A percentile compares a stretch with the other conserved stretches of the same genome.
phyloP scores from a whole-genome alignment of 2,113 vertebrate species.

The Pipa parva region DNA sequence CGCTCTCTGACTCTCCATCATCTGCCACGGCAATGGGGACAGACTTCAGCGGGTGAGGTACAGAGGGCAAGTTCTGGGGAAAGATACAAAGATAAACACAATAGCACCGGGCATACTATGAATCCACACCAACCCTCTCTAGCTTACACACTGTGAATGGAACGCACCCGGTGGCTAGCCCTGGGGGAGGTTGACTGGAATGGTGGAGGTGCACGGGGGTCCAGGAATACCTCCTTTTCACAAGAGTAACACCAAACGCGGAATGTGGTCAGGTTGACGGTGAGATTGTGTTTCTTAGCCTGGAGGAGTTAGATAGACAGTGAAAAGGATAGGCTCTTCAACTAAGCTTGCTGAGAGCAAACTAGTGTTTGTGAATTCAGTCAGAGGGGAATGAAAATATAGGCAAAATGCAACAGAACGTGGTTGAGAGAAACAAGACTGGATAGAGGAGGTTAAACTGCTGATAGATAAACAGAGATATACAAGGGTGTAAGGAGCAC shows the following conservation, averaged over 20 bases:
- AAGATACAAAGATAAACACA: background rate
- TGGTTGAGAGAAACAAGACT: too few relatives aligned
- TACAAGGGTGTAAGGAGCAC: too few relatives aligned
- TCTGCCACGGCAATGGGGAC: slow-evolving; percentile 94
- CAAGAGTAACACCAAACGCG: slow-evolving; percentile 95
- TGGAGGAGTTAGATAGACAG: slow-evolving; percentile 44
- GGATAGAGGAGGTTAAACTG: too few relatives aligned
- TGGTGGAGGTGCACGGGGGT: slow-evolving; percentile 62
- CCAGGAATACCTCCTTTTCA: slow-evolving; percentile 91
- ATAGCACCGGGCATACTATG: slow-evolving; percentile 4
- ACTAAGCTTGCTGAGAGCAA: too few relatives aligned
- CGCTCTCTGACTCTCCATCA: slow-evolving; percentile 90
- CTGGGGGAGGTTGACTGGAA: background rate
- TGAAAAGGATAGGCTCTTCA: too few relatives aligned
- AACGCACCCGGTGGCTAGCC: slow-evolving; percentile 68
- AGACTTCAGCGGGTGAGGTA: slow-evolving; percentile 73
- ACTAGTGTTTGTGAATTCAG: too few relatives aligned
- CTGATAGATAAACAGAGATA: too few relatives aligned
- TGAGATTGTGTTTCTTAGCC: slow-evolving; percentile 91
- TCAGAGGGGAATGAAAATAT: background rate
- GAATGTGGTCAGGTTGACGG: slow-evolving; percentile 92
- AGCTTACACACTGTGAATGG: background rate
- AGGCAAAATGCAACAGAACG: too few relatives aligned
- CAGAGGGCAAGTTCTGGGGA: slow-evolving; percentile 65
- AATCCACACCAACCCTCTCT: background rate